Evolutionary conservation across 2,888 invertebrate species (phyloP), one percentile per base, ranked within the genome.

Genomic region (Mimumesa dahlbomi): DNA sequence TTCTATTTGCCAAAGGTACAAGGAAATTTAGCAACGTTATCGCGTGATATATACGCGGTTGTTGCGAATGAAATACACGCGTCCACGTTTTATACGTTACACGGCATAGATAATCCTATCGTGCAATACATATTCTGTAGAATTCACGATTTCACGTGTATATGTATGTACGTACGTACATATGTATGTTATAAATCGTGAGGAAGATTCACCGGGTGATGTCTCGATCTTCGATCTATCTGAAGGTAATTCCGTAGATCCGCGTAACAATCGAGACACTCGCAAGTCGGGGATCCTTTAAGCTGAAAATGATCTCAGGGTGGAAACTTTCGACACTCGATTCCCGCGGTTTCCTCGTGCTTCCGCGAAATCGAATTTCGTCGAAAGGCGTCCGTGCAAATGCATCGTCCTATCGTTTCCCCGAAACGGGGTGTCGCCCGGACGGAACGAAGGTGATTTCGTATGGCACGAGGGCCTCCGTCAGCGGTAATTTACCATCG

Each of bases 401-500:
- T 61, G 70, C 69, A 66, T 18, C 50, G 45, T 46, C 49, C 38
- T 54, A 69, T 67, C 58, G 58, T 63, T 69, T 74, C 71, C 38
- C 6, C 53, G 61, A 63, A 71, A 56, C 18, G 14, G 45, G 31
- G 42, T 43, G 50, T 62, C 52, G 50, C 40, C 42, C 25, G 16
- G 21, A 11, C 0, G 6, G 22, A 13, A 14, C 36, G 29, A n/a
- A 36, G 63, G 64, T 34, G 72, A 64, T 69, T 69, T 66, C 54
- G 43, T 49, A 45, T n/a, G 54, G 25, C n/a, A 19, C 40, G 38
- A 36, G 22, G 29, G 40, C 18, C 57, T 21, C 59, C 21, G 40
- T 63, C 62, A 31, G 16, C 34, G 48, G 42, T 65, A 75, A 78
- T 78, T 78, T 64, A 40, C 42, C 61, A 53, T 58, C 49, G 65